phyloP scores from a whole-genome alignment of 2,113 vertebrate species.

The Grammomys surdaster region DNA sequence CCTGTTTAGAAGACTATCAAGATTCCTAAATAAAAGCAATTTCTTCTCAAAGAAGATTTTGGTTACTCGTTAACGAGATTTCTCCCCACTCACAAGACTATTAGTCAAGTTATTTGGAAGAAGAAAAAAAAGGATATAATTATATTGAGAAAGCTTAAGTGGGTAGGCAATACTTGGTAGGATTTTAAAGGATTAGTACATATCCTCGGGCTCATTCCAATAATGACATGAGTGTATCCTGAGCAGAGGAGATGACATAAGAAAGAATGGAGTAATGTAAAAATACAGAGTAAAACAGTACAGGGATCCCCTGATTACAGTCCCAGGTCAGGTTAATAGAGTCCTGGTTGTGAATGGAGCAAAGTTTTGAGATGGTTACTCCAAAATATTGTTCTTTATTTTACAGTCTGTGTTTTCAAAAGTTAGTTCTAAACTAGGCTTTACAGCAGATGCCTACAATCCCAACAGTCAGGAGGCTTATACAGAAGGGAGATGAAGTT shows the following conservation, averaged over 20 bases:
- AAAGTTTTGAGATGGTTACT: neutral
- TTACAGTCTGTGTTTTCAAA: neutral
- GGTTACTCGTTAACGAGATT: neutral
- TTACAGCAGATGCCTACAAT: neutral
- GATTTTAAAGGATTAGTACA: neutral
- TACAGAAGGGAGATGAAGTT: neutral
- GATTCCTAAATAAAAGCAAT: neutral
- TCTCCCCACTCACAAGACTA: neutral
- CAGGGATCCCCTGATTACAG: neutral
- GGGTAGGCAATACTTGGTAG: neutral
- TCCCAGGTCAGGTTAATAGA: neutral
- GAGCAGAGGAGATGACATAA: neutral
- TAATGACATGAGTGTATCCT: neutral
- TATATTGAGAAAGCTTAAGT: neutral
- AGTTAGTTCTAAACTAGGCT: neutral
- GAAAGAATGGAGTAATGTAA: neutral
- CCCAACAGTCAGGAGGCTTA: neutral
- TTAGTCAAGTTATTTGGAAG: neutral
- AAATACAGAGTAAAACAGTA: neutral
- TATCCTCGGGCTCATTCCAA: neutral
- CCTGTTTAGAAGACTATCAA: neutral
- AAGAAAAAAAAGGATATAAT: slow-evolving; percentile 1
- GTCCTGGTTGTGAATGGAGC: neutral
- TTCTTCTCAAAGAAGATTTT: slow-evolving; percentile 11
- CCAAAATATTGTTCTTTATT: neutral